Percentiles rank a stretch among this genome's conserved stretches.
Conservation (phyloP, 2,797 vertebrate species). For the Tarsius wallacei region DNA sequence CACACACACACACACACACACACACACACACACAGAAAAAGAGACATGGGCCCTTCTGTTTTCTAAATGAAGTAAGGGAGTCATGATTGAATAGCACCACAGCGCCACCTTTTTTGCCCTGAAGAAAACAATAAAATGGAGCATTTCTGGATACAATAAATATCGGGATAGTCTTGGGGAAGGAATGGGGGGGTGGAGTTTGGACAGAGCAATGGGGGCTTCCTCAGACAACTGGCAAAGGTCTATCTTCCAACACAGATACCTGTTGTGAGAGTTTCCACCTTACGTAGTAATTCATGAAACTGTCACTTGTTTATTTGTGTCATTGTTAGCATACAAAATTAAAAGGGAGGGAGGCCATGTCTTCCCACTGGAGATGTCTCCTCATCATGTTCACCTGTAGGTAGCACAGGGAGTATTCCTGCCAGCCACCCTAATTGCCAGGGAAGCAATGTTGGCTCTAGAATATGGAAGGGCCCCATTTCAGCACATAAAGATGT, state of each 20-base stretch:
- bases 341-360: background rate
- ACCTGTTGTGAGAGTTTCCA: background rate
- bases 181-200: no score
- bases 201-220: background rate
- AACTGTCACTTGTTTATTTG: background rate
- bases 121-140: background rate
- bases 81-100: background rate
- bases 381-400: background rate
- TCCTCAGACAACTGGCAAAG: background rate
- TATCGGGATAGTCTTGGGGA: background rate
- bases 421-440: no score
- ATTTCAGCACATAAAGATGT: background rate
- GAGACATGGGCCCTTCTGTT: background rate
- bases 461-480: background rate
- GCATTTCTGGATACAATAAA: background rate
- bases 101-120: background rate
- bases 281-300: background rate
- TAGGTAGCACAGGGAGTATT: background rate
- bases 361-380: background rate
- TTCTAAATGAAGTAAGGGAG: background rate
- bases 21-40: background rate
- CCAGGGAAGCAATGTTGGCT: background rate
- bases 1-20: background rate
- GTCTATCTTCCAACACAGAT: background rate
- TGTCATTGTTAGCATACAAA: background rate